These are phyloP conservation scores for Chrysodeixis includens DNA, from an alignment of 2,888 invertebrate species.

Conservation along the genomic window DNA sequence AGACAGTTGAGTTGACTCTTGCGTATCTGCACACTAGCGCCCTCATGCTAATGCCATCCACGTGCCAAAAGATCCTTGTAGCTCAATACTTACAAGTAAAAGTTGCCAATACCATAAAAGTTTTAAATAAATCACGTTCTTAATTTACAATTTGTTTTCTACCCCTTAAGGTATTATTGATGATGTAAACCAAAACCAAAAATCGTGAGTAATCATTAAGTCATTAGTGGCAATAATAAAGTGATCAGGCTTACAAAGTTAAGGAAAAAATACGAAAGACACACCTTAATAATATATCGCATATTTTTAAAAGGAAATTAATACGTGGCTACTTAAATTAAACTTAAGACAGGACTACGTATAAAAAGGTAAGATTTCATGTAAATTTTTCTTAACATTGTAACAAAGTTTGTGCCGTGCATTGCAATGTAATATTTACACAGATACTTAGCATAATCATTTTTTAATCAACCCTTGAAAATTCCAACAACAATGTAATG, in stretches of 20 bases:
- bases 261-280: constrained; percentile 27
- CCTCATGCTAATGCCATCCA: no score
- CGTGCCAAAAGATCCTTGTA: no score
- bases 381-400: neutral
- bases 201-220: constrained; percentile 43
- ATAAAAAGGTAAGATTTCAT: neutral
- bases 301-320: constrained; percentile 4
- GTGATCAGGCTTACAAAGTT: constrained; percentile 32
- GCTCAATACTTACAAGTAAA: neutral
- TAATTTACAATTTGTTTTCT: neutral
- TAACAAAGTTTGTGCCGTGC: neutral
- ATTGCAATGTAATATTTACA: no score
- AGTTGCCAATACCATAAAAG: neutral
- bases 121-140: neutral
- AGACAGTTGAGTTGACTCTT: no score
- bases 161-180: constrained; percentile 38
- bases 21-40: no score
- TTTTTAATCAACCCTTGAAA: no score
- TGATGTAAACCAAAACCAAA: constrained; percentile 43
- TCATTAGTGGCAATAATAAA: constrained; percentile 55
- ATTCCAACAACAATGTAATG: no score
- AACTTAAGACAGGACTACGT: no score
- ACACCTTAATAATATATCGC: constrained; percentile 19
- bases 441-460: no score
- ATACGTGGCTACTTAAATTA: constrained; percentile 10